Conservation (phyloP, 2,113 vertebrate genomes). For the Collichthys lucidus region DNA sequence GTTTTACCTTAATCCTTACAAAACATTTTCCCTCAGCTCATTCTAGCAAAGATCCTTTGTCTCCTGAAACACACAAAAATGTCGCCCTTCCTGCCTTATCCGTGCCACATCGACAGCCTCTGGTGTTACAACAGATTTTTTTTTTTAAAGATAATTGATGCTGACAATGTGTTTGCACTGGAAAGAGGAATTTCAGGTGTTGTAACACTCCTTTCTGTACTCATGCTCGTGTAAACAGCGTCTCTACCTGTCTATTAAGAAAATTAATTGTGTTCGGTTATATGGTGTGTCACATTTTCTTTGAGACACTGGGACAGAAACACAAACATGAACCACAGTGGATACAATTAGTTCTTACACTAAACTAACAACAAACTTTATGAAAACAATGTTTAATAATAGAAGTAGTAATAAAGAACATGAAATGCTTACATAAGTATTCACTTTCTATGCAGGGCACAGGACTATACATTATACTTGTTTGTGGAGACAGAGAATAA, state of each 20-base stretch:
- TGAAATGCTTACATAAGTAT: neutral
- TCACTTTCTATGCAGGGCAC: neutral
- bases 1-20: neutral
- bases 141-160: neutral
- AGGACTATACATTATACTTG: neutral
- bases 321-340: no score
- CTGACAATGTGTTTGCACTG: constrained; percentile 2
- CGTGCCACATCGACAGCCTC: neutral
- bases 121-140: neutral
- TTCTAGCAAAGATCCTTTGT: constrained; percentile 29
- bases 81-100: neutral
- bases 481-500: neutral
- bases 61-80: constrained; percentile 23
- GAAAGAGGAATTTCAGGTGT: neutral
- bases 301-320: no score
- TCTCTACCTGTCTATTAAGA: neutral
- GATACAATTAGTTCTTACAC: neutral
- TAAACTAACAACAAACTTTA: neutral
- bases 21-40: neutral
- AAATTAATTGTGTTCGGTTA: no score
- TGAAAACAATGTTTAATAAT: neutral
- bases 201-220: constrained; percentile 29
- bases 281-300: no score
- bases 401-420: neutral
- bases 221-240: neutral